These are phyloP conservation scores for Brienomyrus longianalis DNA, from an alignment of 2,113 vertebrate genomes.

Conservation along the genomic window DNA sequence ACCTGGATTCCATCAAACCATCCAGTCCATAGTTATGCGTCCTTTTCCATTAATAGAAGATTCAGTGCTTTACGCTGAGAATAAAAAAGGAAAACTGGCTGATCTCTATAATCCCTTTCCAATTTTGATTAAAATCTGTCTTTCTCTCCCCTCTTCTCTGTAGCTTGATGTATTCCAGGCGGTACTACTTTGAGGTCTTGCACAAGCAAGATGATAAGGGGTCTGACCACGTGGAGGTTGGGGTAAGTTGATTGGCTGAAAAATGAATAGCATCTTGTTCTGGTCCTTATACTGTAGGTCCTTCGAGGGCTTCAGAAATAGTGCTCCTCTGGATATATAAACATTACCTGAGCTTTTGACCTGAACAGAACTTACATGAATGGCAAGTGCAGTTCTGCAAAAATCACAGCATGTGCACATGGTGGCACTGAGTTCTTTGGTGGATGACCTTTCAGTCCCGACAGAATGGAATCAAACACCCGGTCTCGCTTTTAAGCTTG, in stretches of 20 bases:
- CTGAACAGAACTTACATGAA: not conserved
- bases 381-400: not conserved
- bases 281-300: no score
- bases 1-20: not conserved
- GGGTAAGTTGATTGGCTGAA: slow-evolving; percentile 67
- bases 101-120: not conserved
- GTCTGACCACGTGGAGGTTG: slow-evolving; percentile 95
- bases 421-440: not conserved
- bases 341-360: not conserved
- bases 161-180: slow-evolving; percentile 85
- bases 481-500: not conserved
- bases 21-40: not conserved
- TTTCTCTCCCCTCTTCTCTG: slow-evolving; percentile 18
- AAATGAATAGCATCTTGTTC: not conserved
- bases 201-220: slow-evolving; percentile 95
- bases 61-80: not conserved
- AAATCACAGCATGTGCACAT: not conserved
- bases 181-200: slow-evolving; percentile 95
- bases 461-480: not conserved
- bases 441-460: not conserved
- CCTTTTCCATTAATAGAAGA: not conserved
- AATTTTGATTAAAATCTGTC: not conserved
- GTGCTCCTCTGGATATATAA: not conserved
- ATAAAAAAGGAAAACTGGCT: not conserved
- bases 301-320: not conserved